A percentile compares a stretch with the other conserved stretches of the same genome.
These are phyloP conservation scores for Sebastes matsubarae DNA, from an alignment of 2,797 vertebrate species.

Conservation along the genomic window DNA sequence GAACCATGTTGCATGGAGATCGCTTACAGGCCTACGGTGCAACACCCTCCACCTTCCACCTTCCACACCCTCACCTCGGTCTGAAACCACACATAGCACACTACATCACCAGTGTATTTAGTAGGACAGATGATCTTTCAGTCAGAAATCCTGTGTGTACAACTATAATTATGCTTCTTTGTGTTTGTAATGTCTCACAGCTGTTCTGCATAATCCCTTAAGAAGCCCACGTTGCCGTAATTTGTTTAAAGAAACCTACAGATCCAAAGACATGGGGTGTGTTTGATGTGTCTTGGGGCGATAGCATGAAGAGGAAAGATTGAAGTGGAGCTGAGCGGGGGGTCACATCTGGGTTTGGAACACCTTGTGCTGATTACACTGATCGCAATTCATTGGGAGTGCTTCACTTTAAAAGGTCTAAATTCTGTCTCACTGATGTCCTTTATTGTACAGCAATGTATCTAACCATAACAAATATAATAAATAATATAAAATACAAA, in stretches of 20 bases:
- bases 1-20: slow-evolving; percentile 76
- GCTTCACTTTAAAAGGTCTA: background rate
- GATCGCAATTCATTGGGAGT: background rate
- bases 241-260: slow-evolving; percentile 43
- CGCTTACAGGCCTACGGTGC: slow-evolving; percentile 51
- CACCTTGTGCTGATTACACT: background rate
- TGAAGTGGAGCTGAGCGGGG: slow-evolving; percentile 3
- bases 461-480: background rate
- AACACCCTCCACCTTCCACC: slow-evolving; percentile 54
- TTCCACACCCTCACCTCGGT: slow-evolving; percentile 54
- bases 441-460: background rate
- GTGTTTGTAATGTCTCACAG: slow-evolving; percentile 44
- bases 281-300: slow-evolving; percentile 12
- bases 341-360: slow-evolving; percentile 1
- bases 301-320: background rate
- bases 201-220: slow-evolving; percentile 41
- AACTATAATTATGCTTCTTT: slow-evolving; percentile 36
- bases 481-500: background rate
- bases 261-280: slow-evolving; percentile 5
- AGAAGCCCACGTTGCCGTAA: slow-evolving; percentile 19
- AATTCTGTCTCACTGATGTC: background rate
- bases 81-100: slow-evolving; percentile 19
- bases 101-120: slow-evolving; percentile 7
- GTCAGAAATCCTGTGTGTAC: slow-evolving; percentile 25
- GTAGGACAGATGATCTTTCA: slow-evolving; percentile 14